Percentiles rank a stretch among this genome's conserved stretches.
phyloP scores from a whole-genome alignment of 2,797 vertebrate species.

The Ptychobarbus kaznakovi region DNA sequence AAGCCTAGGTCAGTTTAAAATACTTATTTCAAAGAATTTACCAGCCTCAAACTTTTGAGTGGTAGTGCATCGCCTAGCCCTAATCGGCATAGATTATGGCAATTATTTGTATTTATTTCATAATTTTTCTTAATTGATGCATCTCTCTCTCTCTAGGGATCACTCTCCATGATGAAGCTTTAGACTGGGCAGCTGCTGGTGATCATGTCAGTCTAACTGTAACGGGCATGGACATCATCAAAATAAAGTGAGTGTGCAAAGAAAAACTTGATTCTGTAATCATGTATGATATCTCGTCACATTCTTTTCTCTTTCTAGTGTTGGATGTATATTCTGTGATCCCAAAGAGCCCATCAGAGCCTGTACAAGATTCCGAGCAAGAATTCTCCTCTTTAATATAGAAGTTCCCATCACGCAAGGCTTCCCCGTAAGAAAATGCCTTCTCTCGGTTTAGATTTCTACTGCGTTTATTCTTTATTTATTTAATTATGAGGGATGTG shows the following conservation, averaged over 20 bases:
- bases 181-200: conserved; percentile 97
- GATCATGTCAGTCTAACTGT: conserved; percentile 96
- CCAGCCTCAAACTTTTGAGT: not conserved
- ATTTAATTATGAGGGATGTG: not conserved
- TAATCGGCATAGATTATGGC: not conserved
- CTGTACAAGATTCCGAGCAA: conserved; percentile 92
- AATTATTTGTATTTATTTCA: not conserved
- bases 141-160: conserved; percentile 76
- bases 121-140: not conserved
- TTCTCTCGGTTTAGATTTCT: not conserved
- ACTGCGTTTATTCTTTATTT: not conserved
- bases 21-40: not conserved
- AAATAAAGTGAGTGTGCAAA: conserved; percentile 89
- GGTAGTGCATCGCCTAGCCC: no score
- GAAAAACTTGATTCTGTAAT: not conserved
- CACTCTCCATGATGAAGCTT: conserved; percentile 90
- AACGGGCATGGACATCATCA: conserved; percentile 99
- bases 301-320: conserved; percentile 71
- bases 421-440: conserved; percentile 89
- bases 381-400: conserved; percentile 95
- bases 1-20: not conserved
- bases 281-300: not conserved
- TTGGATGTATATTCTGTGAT: conserved; percentile 94
- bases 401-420: conserved; percentile 95
- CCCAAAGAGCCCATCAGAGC: conserved; percentile 90